Conservation (phyloP, 2,113 vertebrate genomes). For the Phrynosoma platyrhinos region DNA sequence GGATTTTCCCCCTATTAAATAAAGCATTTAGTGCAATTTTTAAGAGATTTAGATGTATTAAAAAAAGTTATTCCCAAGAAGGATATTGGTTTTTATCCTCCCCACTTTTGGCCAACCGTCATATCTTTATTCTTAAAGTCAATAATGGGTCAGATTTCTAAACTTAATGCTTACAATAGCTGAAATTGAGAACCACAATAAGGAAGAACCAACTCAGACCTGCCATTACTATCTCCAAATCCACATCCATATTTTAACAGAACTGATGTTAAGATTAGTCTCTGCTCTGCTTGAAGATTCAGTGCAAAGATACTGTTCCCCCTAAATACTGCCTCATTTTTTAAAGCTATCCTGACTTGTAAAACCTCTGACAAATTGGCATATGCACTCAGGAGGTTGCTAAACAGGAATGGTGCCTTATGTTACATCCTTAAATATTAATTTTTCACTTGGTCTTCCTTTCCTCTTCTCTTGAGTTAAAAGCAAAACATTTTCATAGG, state of each 20-base stretch:
- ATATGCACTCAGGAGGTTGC: conserved; percentile 62
- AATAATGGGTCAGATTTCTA: conserved; percentile 16
- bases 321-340: conserved; percentile 35
- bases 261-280: conserved; percentile 35
- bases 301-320: conserved; percentile 22
- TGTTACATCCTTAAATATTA: conserved; percentile 23
- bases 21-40: conserved; percentile 65
- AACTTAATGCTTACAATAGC: conserved; percentile 20
- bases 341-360: conserved; percentile 60
- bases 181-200: conserved; percentile 31
- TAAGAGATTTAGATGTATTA: conserved; percentile 25
- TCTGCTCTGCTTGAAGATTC: conserved; percentile 46
- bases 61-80: conserved; percentile 62
- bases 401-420: conserved; percentile 57
- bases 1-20: conserved; percentile 46
- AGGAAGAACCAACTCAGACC: conserved; percentile 41
- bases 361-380: conserved; percentile 55
- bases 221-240: conserved; percentile 14
- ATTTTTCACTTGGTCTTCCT: background rate
- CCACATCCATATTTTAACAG: conserved; percentile 43
- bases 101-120: conserved; percentile 24
- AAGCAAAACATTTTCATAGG: background rate
- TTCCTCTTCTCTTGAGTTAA: background rate
- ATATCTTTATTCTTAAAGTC: conserved; percentile 27
- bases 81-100: conserved; percentile 26